Evolutionary conservation across 2,113 vertebrate species (phyloP).

Genomic region (Taxidea taxus): DNA sequence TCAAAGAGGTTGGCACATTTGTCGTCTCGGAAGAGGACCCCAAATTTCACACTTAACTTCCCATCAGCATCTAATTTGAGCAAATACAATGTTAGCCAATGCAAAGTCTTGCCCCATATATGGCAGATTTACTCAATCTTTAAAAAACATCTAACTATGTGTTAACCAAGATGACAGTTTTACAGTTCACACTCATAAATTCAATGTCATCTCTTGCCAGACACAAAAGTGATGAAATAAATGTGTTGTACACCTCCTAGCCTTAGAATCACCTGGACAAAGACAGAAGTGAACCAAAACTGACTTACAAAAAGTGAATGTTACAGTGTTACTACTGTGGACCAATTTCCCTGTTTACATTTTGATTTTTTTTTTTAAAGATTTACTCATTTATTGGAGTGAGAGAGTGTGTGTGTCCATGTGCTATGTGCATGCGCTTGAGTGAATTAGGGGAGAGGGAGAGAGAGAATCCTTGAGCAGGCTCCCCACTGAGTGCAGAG

Average conservation of each 20-base stretch:
- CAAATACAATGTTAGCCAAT: constrained; percentile 46
- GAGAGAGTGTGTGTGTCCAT: neutral
- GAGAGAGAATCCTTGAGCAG: neutral
- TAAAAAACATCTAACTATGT: neutral
- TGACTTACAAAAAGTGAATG: neutral
- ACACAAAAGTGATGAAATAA: neutral
- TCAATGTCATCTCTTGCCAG: neutral
- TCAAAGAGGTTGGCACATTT: constrained; percentile 98
- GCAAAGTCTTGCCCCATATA: neutral
- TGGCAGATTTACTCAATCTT: neutral
- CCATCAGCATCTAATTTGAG: constrained; percentile 89
- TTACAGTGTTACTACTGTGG: neutral
- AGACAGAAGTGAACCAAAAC: neutral
- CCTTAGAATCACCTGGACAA: neutral
- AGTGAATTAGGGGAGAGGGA: neutral
- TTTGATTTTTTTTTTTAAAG: neutral
- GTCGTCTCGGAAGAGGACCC: constrained; percentile 94
- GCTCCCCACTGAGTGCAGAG: neutral
- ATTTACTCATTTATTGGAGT: neutral
- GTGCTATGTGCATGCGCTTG: rapidly evolving
- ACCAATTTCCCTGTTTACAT: neutral
- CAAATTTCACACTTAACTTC: constrained; percentile 92
- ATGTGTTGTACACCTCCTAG: neutral
- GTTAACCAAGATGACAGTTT: neutral
- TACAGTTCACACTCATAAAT: neutral